Evolutionary conservation across 1,140 invertebrate species (phyloP), one percentile per base, ranked within the genome.

Genomic region (Drosophila busckii): DNA sequence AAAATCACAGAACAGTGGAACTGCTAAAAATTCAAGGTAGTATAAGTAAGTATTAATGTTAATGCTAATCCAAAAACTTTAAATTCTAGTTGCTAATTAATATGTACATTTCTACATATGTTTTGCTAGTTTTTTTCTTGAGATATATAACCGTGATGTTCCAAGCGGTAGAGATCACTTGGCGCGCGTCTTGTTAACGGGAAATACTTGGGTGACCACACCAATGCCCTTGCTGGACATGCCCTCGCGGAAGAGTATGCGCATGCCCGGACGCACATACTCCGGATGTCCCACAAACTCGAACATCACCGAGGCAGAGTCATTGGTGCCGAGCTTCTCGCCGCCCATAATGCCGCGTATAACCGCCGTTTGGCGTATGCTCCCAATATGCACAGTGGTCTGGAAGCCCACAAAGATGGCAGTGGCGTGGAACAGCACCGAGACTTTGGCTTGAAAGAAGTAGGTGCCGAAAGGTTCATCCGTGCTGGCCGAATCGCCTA

Each of bases 381-480:
- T 98, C 1, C 96, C 97, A 50, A 98, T 94, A 83, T 98, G 96
- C 2, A 99, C 93, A 0, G 96, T 98, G 15, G 95, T 94, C 90
- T 98, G 96, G 88, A 97, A 98, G 9, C 96, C 96, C 3, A 91
- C 91, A 58, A 92, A 93, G 54, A 98, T 97, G 12, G 92, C 91
- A 1, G 86, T 87, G 3, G 86, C 83, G 87, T 98, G 96, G 66
- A 93, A 95, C 4, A 98, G 88, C 3, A 98, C 91, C 22, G 93
- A 92, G 2, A 99, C 93, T 41, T 92, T 93, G 0, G 97, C 97
- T 93, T 95, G 93, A 70, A 94, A 94, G 73, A 93, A 94, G n/a
- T 92, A 89, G 49, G 92, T 94, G 4, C 92, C 92, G 13, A 89
- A 89, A 0, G 93, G 92, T 53, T 92, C 87, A 15, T 88, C 87